Percentiles rank a stretch among this genome's conserved stretches.
Conservation (phyloP, 2,797 vertebrate species). For the Gallirallus australis region DNA sequence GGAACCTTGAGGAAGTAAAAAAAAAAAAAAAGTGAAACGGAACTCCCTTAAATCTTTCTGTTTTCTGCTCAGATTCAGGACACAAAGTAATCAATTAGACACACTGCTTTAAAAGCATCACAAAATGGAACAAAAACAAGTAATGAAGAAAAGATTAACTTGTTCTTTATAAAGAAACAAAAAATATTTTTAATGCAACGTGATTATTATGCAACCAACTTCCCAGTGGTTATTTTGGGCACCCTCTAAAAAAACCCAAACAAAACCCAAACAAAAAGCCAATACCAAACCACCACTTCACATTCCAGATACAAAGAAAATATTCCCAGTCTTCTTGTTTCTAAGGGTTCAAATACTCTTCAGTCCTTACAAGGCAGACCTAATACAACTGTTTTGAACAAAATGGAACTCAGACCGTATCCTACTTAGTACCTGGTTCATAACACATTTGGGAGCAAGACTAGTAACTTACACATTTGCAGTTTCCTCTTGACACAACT, state of each 20-base stretch:
- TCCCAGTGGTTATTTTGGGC: conserved; percentile 18
- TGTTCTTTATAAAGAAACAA: neutral
- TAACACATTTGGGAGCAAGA: neutral
- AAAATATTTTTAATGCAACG: neutral
- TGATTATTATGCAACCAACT: conserved; percentile 7
- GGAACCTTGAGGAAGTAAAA: neutral
- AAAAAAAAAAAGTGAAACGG: neutral
- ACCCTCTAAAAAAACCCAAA: neutral
- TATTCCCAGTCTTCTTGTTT: conserved; percentile 14
- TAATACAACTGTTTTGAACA: neutral
- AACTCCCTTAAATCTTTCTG: neutral
- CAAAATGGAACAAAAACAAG: neutral
- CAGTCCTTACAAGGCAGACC: neutral
- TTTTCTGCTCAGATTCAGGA: neutral
- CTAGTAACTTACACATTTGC: neutral
- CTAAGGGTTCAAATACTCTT: neutral
- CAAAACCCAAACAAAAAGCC: neutral
- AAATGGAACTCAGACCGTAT: neutral
- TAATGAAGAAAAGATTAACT: neutral
- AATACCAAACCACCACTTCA: neutral
- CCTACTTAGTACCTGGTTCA: neutral
- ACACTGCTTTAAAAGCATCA: neutral
- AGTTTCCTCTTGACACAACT: neutral
- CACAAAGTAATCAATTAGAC: neutral
- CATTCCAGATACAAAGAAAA: neutral